Evolutionary conservation across 2,888 invertebrate genomes (phyloP), one percentile per base, ranked within the genome.

Genomic region (Agrochola lychnidis): DNA sequence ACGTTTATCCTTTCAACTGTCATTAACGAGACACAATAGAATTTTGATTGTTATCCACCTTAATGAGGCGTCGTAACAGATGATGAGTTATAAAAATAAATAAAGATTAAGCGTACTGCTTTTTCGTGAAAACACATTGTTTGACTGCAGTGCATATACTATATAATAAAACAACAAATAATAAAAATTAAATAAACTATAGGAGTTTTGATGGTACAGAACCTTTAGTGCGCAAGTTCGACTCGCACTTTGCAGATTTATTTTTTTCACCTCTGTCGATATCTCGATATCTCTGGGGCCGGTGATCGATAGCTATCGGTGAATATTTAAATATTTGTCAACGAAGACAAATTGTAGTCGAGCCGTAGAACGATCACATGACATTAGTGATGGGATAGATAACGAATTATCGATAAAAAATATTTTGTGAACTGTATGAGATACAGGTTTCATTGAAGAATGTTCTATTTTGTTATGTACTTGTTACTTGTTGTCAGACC

Each of bases 281-380:
- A 76, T 83, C 80, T 78, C 78, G 67, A 85, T 84, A 81, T 85
- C 83, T 85, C 81, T 81, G 56, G 81, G 73, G 84, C 70, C 77
- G 57, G 88, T 92, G 92, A 93, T 93, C 88, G 92, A 92, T 92
- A 87, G 89, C 85, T 86, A 87, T 83, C 87, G 85, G 84, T 87
- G 86, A 87, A 87, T 89, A 92, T 92, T 92, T 92, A 91, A 93
- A 93, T 93, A 92, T 92, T 92, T 91, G 91, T 90, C 90, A 92
- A 90, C 91, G 90, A 90, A 90, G 91, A 92, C 89, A 89, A 90
- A 91, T 90, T 83, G 84, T 82, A 86, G 82, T 74, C 78, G 73
- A 70, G 62, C 78, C 74, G 70, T 76, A 82, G 80, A 79, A 83
- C 79, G 79, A 78, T 78, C 76, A 82, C 79, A 80, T 81, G 70